Evolutionary conservation across 23 tunicate species (phyloP).

Genomic region (Botrylloides violaceus): DNA sequence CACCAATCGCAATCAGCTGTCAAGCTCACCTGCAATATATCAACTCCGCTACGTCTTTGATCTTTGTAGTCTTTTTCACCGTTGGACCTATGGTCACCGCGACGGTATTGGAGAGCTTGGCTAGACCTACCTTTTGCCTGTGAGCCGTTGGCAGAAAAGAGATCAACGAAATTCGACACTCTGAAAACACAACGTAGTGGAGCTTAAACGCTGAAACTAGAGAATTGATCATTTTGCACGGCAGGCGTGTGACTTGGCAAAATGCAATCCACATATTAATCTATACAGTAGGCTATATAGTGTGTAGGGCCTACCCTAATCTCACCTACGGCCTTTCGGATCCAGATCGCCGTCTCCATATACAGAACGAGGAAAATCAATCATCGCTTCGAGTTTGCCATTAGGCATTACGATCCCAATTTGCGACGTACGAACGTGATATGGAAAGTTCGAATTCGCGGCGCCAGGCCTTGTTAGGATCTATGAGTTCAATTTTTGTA

Average conservation of each 20-base stretch:
- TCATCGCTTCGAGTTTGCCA: slow-evolving; percentile 24
- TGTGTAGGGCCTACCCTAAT: neutral
- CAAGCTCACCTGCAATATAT: no score
- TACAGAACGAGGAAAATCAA: slow-evolving; percentile 67
- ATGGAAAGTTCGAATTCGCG: slow-evolving; percentile 82
- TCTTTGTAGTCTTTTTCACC: no score
- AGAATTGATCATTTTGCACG: no score
- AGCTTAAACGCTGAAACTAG: no score
- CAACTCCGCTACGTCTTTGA: no score
- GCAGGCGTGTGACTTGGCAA: no score
- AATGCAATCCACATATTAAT: neutral
- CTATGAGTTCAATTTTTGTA: no score
- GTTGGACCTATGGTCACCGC: no score
- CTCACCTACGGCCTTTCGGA: neutral
- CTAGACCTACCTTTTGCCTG: neutral
- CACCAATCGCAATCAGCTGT: no score
- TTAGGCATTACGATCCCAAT: slow-evolving; percentile 32
- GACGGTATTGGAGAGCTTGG: no score
- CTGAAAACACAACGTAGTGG: no score
- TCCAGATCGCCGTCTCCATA: slow-evolving; percentile 34
- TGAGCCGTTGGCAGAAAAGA: neutral
- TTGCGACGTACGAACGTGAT: slow-evolving; percentile 88
- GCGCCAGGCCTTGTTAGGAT: slow-evolving; percentile 61
- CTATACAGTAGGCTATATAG: neutral
- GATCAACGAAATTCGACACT: neutral